A percentile compares a stretch with the other conserved stretches of the same genome.
Conservation (phyloP, 2,797 vertebrate species). For the Telmatherina bonti region DNA sequence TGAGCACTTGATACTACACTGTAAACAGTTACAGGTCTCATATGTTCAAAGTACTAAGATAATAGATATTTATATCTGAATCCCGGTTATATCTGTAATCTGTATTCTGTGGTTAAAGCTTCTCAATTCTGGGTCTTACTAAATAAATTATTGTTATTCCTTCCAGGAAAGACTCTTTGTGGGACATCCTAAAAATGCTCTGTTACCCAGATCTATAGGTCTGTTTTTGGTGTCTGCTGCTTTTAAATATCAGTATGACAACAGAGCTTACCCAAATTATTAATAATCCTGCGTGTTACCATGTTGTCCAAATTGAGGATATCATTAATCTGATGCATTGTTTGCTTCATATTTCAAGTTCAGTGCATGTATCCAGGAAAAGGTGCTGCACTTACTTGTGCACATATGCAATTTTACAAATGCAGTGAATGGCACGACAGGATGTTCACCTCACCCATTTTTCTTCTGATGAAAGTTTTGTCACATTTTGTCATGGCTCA, state of each 20-base stretch:
- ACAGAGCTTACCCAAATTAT: not conserved
- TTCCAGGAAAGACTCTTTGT: no score
- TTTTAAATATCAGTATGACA: not conserved
- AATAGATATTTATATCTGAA: no score
- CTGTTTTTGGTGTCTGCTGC: no score
- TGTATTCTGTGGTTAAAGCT: no score
- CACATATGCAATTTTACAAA: not conserved
- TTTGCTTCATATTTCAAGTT: not conserved
- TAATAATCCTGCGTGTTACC: not conserved
- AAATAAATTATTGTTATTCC: no score
- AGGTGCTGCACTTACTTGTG: no score
- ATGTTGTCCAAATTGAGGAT: not conserved
- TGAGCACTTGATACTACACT: no score
- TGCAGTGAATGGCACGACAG: not conserved
- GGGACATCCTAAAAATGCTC: no score
- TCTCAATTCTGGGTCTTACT: no score
- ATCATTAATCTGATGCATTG: not conserved
- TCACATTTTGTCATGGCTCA: constrained; percentile 5
- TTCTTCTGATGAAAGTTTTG: not conserved
- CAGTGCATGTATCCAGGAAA: not conserved
- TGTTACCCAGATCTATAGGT: not conserved
- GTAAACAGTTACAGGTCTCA: no score
- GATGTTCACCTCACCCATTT: not conserved
- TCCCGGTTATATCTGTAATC: no score
- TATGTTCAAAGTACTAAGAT: no score